These are phyloP conservation scores for Lacerta viridis DNA, from an alignment of 2,797 vertebrate species.

Conservation along the genomic window DNA sequence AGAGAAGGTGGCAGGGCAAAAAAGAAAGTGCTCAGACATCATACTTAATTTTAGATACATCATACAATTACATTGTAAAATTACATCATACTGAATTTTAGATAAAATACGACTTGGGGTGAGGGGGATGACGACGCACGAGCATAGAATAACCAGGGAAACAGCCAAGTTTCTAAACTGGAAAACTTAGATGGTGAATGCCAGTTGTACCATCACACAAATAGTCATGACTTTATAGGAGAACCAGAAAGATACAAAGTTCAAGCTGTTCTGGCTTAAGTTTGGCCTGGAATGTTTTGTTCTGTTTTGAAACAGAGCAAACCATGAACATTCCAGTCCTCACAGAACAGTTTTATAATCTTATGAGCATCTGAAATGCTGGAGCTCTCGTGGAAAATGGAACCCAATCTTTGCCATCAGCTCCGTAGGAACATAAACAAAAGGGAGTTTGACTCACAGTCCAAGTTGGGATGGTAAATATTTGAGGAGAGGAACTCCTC, in stretches of 20 bases:
- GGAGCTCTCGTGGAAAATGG: constrained; percentile 60
- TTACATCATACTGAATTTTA: constrained; percentile 17
- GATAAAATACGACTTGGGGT: background rate
- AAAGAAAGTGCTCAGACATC: too few relatives aligned
- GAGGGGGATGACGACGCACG: background rate
- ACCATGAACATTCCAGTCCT: constrained; percentile 53
- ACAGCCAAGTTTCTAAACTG: background rate
- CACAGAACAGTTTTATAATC: constrained; percentile 63
- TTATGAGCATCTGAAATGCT: constrained; percentile 44
- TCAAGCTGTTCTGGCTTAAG: constrained; percentile 51
- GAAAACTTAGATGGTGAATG: constrained; percentile 27
- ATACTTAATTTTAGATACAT: too few relatives aligned
- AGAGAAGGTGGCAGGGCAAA: too few relatives aligned
- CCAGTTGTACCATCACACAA: background rate
- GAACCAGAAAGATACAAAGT: constrained; percentile 31
- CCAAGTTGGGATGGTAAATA: constrained; percentile 68
- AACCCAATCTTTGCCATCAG: constrained; percentile 58
- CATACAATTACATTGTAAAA: background rate
- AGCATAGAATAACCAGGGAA: background rate
- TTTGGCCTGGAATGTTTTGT: constrained; percentile 51
- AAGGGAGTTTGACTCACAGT: constrained; percentile 38
- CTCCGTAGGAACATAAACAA: constrained; percentile 68
- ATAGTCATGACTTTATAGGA: background rate
- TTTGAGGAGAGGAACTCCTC: constrained; percentile 46
- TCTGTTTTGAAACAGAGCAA: constrained; percentile 65